phyloP scores from a whole-genome alignment of 2,888 invertebrate genomes.

The Anagyrus pseudococci region DNA sequence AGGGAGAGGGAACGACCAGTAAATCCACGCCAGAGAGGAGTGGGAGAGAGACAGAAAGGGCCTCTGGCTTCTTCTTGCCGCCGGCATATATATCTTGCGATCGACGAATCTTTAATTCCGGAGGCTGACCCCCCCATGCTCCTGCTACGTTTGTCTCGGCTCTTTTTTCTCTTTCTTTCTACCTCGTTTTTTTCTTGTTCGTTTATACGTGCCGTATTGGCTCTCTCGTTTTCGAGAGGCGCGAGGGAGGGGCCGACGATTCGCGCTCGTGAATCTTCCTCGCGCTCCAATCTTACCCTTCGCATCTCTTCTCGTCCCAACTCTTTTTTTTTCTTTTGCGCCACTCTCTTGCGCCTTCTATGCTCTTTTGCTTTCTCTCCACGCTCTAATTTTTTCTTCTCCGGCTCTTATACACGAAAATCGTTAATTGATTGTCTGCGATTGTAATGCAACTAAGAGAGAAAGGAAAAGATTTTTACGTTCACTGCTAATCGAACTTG shows the following conservation, averaged over 20 bases:
- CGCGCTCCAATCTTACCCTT: constrained; percentile 14
- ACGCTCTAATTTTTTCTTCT: neutral
- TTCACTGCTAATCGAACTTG: too few species aligned
- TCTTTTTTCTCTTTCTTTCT: neutral
- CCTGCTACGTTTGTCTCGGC: neutral
- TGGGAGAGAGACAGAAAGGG: too few species aligned
- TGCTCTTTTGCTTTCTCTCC: constrained; percentile 15
- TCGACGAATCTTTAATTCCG: constrained; percentile 37
- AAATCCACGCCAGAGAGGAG: too few species aligned
- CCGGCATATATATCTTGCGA: constrained; percentile 24
- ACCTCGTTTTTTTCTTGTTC: neutral
- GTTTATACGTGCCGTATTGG: neutral
- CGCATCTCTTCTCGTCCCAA: constrained; percentile 3
- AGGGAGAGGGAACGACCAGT: too few species aligned
- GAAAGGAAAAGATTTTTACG: too few species aligned
- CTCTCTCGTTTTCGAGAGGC: constrained; percentile 13
- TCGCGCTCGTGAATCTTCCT: constrained; percentile 31
- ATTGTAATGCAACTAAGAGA: too few species aligned
- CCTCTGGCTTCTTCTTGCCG: too few species aligned
- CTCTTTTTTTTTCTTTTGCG: too few species aligned
- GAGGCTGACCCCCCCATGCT: neutral
- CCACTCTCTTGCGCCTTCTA: too few species aligned
- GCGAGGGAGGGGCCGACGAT: constrained; percentile 17
- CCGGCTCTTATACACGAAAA: neutral
- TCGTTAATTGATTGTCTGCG: too few species aligned